A percentile compares a stretch with the other conserved stretches of the same genome.
Conservation (phyloP, 2,113 vertebrate species). For the Chrysemys picta region DNA sequence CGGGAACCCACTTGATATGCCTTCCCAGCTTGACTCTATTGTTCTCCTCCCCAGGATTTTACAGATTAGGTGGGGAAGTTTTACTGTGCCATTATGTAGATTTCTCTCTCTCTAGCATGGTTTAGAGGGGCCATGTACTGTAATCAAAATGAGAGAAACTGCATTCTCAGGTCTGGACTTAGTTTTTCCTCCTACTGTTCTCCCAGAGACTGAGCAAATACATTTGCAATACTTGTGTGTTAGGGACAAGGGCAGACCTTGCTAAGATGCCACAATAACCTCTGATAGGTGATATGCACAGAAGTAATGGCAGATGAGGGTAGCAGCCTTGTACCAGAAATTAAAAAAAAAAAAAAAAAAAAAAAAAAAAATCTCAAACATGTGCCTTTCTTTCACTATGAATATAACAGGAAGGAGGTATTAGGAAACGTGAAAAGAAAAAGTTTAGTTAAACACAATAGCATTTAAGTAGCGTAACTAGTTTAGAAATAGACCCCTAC, state of each 20-base stretch:
- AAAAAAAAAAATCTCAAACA: not conserved
- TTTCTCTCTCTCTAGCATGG: not conserved
- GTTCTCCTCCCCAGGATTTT: not conserved
- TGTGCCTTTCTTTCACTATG: not conserved
- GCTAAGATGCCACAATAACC: not conserved
- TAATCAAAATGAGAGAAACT: not conserved
- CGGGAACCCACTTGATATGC: too few relatives aligned
- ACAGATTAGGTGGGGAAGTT: not conserved
- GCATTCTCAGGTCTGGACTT: not conserved
- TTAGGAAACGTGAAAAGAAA: constrained; percentile 9
- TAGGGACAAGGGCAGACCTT: not conserved
- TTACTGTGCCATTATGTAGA: not conserved
- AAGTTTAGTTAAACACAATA: not conserved
- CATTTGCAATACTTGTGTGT: not conserved
- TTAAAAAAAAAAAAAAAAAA: not conserved
- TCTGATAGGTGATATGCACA: not conserved
- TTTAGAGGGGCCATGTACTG: not conserved
- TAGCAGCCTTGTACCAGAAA: not conserved
- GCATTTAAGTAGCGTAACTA: not conserved
- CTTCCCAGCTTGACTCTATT: not conserved
- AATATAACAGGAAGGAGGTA: constrained; percentile 23
- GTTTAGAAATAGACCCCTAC: not conserved
- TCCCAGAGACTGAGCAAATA: not conserved
- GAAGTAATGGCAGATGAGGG: not conserved
- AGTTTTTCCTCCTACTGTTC: not conserved